phyloP scores from a whole-genome alignment of 2,113 vertebrate species.

The Myodes glareolus region DNA sequence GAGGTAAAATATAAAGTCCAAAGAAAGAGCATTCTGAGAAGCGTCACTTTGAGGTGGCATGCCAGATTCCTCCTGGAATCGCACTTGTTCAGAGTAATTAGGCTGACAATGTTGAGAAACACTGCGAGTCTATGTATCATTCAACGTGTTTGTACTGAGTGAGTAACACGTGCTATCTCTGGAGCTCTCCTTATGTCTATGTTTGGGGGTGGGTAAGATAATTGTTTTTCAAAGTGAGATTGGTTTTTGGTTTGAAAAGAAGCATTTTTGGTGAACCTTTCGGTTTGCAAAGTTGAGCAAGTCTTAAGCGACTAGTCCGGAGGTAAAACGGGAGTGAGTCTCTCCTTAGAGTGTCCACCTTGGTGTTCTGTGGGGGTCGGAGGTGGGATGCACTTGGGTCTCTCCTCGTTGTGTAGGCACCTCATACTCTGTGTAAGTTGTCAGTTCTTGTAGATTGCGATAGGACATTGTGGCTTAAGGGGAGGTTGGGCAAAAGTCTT shows the following conservation, averaged over 20 bases:
- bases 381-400: background rate
- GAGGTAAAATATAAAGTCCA: constrained; percentile 14
- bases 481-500: constrained; percentile 9
- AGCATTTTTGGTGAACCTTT: background rate
- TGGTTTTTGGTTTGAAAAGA: background rate
- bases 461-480: background rate
- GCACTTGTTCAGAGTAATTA: constrained; percentile 44
- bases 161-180: background rate
- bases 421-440: background rate
- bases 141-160: background rate
- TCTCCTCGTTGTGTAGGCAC: background rate
- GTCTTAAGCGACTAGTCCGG: background rate
- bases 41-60: background rate
- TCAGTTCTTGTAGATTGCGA: background rate
- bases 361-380: background rate
- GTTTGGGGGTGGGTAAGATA: background rate
- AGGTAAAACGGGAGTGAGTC: background rate
- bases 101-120: constrained; percentile 35
- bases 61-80: background rate
- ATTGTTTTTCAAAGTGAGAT: constrained; percentile 20
- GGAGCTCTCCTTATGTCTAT: background rate
- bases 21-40: background rate
- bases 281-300: constrained; percentile 17
- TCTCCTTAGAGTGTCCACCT: too few species aligned
- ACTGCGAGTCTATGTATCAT: background rate